A percentile compares a stretch with the other conserved stretches of the same genome.
Evolutionary conservation across 2,888 invertebrate species (phyloP).

Genomic region (Teleiodes luculella): DNA sequence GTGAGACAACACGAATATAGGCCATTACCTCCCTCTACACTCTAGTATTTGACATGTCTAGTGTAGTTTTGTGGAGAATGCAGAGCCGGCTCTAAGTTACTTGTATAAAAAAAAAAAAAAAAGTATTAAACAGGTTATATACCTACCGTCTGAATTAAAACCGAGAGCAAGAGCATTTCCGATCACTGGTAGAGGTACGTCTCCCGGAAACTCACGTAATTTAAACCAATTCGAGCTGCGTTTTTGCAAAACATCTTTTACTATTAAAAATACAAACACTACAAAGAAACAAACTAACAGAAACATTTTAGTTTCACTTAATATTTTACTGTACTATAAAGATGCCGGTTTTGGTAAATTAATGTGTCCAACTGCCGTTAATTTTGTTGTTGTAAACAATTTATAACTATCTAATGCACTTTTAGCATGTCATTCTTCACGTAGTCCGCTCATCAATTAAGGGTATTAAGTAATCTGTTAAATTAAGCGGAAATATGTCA

Average conservation of each 20-base stretch:
- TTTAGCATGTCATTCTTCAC: not conserved
- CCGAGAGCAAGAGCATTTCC: constrained; percentile 51
- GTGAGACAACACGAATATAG: no score
- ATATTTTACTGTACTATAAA: no score
- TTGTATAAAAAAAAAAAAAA: not conserved
- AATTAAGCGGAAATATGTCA: not conserved
- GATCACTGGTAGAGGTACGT: constrained; percentile 41
- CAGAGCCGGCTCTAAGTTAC: no score
- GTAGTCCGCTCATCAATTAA: not conserved
- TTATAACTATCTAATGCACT: not conserved
- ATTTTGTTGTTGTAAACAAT: not conserved
- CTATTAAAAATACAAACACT: not conserved
- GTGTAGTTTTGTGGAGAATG: no score
- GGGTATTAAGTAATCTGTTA: not conserved
- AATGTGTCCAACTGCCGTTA: not conserved
- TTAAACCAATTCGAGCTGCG: not conserved
- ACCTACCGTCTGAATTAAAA: constrained; percentile 44
- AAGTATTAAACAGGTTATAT: not conserved
- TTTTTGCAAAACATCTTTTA: not conserved
- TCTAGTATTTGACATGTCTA: not conserved
- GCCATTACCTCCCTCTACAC: no score
- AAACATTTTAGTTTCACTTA: not conserved
- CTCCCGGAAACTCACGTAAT: constrained; percentile 38
- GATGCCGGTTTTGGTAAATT: not conserved
- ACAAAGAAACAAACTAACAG: not conserved